phyloP scores from a whole-genome alignment of 2,113 vertebrate species.

The Dendropsophus ebraccatus region DNA sequence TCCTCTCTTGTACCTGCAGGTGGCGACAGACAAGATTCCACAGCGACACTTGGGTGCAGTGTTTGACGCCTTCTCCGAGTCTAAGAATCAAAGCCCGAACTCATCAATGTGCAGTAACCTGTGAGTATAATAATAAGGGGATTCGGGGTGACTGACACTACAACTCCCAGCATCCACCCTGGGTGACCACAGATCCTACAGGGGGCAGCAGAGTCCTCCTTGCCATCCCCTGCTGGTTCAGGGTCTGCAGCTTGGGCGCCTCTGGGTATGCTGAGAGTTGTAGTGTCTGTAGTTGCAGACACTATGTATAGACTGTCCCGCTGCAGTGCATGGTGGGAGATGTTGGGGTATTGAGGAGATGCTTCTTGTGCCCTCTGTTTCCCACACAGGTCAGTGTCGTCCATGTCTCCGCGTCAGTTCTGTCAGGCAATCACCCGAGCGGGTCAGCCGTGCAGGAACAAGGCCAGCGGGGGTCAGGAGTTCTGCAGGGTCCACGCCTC shows the following conservation, averaged over 20 bases:
- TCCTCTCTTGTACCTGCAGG: slow-evolving; percentile 33
- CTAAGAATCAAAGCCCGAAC: slow-evolving; percentile 60
- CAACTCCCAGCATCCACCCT: too few relatives aligned
- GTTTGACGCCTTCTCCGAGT: slow-evolving; percentile 63
- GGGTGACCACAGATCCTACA: too few relatives aligned
- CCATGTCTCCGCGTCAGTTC: slow-evolving; percentile 63
- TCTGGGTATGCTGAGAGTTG: too few relatives aligned
- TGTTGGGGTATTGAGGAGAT: background rate
- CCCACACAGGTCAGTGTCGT: slow-evolving; percentile 60
- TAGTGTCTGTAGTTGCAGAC: too few relatives aligned
- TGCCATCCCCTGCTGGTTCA: too few relatives aligned
- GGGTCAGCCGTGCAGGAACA: slow-evolving; percentile 76
- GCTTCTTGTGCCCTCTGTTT: background rate
- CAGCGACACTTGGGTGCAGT: slow-evolving; percentile 62
- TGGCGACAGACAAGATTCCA: slow-evolving; percentile 52
- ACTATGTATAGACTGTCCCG: too few relatives aligned
- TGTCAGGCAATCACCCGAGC: slow-evolving; percentile 77
- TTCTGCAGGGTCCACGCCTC: slow-evolving; percentile 77
- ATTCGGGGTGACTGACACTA: too few relatives aligned
- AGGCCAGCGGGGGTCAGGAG: slow-evolving; percentile 68
- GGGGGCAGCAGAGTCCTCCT: background rate
- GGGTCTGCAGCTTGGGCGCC: too few relatives aligned
- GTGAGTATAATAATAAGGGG: slow-evolving; percentile 62
- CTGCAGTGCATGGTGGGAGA: background rate
- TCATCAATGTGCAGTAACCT: slow-evolving; percentile 64